A percentile compares a stretch with the other conserved stretches of the same genome.
Evolutionary conservation across 2,888 invertebrate species (phyloP).

Genomic region (Sturmia bella): DNA sequence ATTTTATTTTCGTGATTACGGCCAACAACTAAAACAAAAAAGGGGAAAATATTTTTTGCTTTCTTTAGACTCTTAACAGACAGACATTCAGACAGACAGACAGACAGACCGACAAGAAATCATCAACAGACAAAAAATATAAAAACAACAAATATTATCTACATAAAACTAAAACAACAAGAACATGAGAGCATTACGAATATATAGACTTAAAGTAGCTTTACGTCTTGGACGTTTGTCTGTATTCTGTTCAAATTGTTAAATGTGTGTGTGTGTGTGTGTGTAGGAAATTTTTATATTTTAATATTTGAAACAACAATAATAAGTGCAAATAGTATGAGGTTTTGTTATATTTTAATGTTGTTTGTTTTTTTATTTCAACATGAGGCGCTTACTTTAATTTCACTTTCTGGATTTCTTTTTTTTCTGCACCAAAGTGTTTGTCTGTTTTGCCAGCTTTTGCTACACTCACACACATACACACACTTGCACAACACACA

Average conservation of each 20-base stretch:
- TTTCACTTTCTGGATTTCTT: constrained; percentile 53
- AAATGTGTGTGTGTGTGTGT: no score
- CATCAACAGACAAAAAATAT: constrained; percentile 65
- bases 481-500: background rate
- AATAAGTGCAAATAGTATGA: constrained; percentile 51
- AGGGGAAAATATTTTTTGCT: constrained; percentile 67
- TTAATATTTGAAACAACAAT: constrained; percentile 49
- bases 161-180: constrained; percentile 43
- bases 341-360: constrained; percentile 45
- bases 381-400: constrained; percentile 65
- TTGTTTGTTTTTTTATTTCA: constrained; percentile 53
- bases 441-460: constrained; percentile 56
- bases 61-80: constrained; percentile 67
- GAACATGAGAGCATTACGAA: constrained; percentile 43
- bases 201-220: constrained; percentile 66
- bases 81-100: constrained; percentile 53
- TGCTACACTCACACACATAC: constrained; percentile 18
- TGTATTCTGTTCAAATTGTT: no score
- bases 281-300: constrained; percentile 41
- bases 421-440: constrained; percentile 49
- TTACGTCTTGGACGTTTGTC: constrained; percentile 63
- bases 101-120: constrained; percentile 54
- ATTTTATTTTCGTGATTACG: constrained; percentile 30
- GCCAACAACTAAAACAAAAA: constrained; percentile 49
- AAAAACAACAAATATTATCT: constrained; percentile 12